Evolutionary conservation across 1,140 invertebrate genomes (phyloP), one percentile per base, ranked within the genome.

Genomic region (Ceratitis capitata): DNA sequence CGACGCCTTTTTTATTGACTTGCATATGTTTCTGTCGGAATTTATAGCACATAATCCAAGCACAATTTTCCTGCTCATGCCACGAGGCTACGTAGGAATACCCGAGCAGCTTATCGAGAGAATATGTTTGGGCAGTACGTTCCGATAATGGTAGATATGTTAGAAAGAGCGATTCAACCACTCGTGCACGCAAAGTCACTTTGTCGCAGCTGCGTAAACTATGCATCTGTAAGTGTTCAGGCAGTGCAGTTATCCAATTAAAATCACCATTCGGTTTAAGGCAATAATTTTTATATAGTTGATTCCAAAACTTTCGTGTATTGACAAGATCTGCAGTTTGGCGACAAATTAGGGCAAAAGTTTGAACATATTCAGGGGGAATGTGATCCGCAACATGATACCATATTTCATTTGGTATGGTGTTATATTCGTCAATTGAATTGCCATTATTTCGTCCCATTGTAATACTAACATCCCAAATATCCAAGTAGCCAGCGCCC

Each of bases 11-110:
- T 51, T 29, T 49, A 3, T 4, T n/a, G 51, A 74, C 61, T 16
- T 19, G 1, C 14, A 26, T 26, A 4, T 83, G 47, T 42, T 82
- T 85, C 26, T 90, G 86, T 26, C 84, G 83, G 26, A 91, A 87
- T 74, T 89, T 90, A 51, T 90, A 91, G 35, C 87, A 89, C 53
- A 87, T 86, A 9, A 89, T 86, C 89, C 90, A 91, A n/a, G 88
- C n/a, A 53, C 86, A 87, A 42, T 87, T 78, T 12, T 86, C 86
- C 32, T 88, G 86, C 23, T 74, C 86, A 82, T 89, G 88, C 85
- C 88, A 88, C 47, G 87, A 88, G 14, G 88, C 87, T 3, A 89
- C 47, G 12, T 89, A 90, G 9, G 47, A 87, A 35, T 87, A 86
- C 1, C 89, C 86, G 7, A 88, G n/a, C 35, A 91, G 53, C 83